phyloP scores from a whole-genome alignment of 2,113 vertebrate genomes.

The Naja naja region DNA sequence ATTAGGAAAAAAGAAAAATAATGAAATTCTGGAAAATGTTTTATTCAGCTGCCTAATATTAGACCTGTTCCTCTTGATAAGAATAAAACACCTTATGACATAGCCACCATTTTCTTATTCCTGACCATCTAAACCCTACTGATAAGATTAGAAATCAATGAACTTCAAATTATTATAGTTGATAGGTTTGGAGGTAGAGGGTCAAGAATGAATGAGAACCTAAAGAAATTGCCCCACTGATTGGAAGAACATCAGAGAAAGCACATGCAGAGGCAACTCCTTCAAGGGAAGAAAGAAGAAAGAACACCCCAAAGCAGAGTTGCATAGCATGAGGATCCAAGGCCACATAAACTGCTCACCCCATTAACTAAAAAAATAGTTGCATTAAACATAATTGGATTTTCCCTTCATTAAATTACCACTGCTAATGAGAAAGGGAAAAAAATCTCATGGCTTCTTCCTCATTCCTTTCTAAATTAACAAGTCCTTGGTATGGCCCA shows the following conservation, averaged over 20 bases:
- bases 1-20: neutral
- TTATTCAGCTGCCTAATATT: neutral
- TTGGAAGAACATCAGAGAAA: neutral
- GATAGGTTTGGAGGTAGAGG: neutral
- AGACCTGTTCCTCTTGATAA: neutral
- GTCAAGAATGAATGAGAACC: neutral
- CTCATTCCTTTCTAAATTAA: neutral
- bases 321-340: neutral
- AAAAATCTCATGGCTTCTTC: neutral
- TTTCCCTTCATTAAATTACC: neutral
- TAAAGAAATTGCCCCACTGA: neutral
- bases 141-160: neutral
- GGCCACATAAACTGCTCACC: neutral
- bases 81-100: neutral
- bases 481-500: neutral
- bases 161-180: neutral
- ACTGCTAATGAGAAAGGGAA: neutral
- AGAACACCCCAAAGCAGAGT: neutral
- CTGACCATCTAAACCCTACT: neutral
- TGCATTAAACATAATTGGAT: neutral
- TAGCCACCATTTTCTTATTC: neutral
- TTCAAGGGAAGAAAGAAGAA: neutral
- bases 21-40: neutral
- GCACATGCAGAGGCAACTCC: fast-evolving
- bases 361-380: neutral